Base-by-base conservation (phyloP, 1,140 invertebrate species). In the Uloborus diversus region DNA sequence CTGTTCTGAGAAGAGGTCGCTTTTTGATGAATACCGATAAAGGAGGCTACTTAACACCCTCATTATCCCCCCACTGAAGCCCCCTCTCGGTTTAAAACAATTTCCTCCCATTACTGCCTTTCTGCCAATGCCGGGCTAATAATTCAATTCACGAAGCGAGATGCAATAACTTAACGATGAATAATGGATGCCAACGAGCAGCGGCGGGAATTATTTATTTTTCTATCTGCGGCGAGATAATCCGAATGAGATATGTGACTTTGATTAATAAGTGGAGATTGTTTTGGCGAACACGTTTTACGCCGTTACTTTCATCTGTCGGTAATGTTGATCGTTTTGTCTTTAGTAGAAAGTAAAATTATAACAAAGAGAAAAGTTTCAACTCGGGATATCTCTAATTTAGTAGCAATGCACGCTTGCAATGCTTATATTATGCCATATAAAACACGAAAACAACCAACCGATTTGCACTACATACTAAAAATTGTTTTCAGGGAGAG, bases 121-220 rank as follows among this genome's bases (percentile, higher is more conserved):
- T 42, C 33, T 68, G 47, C 53, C 68, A 20, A 14, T 20, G 13
- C 7, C 37, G 37, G 37, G 27, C 57, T 75, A 75, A 75, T 75
- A 75, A 75, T 75, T 75, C 71, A 75, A 75, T 75, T 75, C 71
- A 7, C n/a, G n/a, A 42, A 28, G 59, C 57, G 57, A 51, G n/a
- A n/a, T 59, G 33, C 64, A 75, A 75, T 75, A 75, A 75, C 64
- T 75, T 75, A 75, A 75, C 71, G 71, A 75, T 75, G 71, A 75
- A 75, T 75, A 75, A 75, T 75, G 71, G 71, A 75, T 75, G 14
- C n/a, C n/a, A n/a, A n/a, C 17, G 37, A 65, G 62, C 42, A 47
- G n/a, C 27, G 27, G 4, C 30, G 57, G 25, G 71, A 64, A 75
- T 75, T 75, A 75, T 75, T 75, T 75, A 75, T 75, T 75, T 47